These are phyloP conservation scores for Lottia gigantea DNA, from an alignment of 2,888 invertebrate species.

Conservation along the genomic window DNA sequence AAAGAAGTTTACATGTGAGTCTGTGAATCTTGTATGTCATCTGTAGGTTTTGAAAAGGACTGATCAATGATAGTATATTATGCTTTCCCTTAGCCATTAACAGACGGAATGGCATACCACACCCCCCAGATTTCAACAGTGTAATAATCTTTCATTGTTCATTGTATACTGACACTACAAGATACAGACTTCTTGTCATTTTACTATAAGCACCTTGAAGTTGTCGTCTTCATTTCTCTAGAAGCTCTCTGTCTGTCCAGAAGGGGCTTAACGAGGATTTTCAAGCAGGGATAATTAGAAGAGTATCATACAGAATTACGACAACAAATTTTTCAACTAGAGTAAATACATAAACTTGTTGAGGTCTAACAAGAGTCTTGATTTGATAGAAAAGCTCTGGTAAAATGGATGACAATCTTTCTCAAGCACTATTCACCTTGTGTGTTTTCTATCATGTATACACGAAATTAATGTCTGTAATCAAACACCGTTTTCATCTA, in stretches of 20 bases:
- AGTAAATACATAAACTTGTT: constrained; percentile 1
- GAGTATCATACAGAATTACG: not conserved
- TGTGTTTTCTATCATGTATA: no score
- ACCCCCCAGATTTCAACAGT: no score
- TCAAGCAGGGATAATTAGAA: constrained; percentile 3
- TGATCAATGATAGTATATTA: no score
- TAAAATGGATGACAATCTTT: not conserved
- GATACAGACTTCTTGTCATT: constrained; percentile 7
- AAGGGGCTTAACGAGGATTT: not conserved
- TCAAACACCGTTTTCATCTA: no score
- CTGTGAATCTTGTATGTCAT: no score
- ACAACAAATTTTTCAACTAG: not conserved
- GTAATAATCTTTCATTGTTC: constrained; percentile 5
- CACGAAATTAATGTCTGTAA: no score
- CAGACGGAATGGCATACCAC: no score
- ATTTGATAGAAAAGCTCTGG: not conserved
- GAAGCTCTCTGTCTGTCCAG: not conserved
- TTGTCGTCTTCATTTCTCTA: constrained; percentile 4
- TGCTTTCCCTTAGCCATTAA: no score
- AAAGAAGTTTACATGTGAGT: no score
- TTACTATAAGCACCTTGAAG: constrained; percentile 8
- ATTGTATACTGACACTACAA: no score
- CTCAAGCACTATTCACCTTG: no score
- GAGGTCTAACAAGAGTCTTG: constrained; percentile 2
- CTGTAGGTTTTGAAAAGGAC: no score